A percentile compares a stretch with the other conserved stretches of the same genome.
Evolutionary conservation across 23 tunicate species (phyloP).

Genomic region (Diplosoma virens): DNA sequence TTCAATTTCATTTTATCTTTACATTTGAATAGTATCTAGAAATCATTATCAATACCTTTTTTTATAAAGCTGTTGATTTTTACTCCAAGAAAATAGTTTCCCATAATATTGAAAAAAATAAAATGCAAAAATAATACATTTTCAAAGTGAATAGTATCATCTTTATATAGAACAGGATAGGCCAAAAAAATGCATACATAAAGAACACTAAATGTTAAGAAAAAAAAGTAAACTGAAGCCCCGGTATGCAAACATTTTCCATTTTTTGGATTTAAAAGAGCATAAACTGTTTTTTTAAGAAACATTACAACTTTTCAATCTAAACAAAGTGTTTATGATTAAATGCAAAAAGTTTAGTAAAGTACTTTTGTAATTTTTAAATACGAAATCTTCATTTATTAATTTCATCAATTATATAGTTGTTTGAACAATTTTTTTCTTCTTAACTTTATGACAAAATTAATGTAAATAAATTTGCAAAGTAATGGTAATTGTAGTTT

Average conservation of each 20-base stretch:
- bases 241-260: conserved; percentile 24
- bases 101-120: conserved; percentile 74
- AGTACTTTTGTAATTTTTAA: no score
- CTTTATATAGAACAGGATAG: conserved; percentile 54
- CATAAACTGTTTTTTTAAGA: not conserved
- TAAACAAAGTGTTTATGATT: not conserved
- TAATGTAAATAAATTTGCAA: no score
- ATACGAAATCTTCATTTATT: no score
- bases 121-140: conserved; percentile 9
- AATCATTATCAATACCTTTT: conserved; percentile 37
- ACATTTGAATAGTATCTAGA: no score
- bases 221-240: conserved; percentile 54
- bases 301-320: not conserved
- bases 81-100: conserved; percentile 66
- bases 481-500: no score
- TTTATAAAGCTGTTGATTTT: conserved; percentile 20
- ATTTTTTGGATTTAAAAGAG: not conserved
- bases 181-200: conserved; percentile 54
- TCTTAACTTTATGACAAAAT: no score
- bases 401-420: no score
- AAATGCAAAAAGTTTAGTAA: no score
- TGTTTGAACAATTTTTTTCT: no score
- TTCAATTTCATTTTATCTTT: no score
- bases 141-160: conserved; percentile 2
- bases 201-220: conserved; percentile 41